Conservation (phyloP, 2,888 invertebrate species). For the Amphipyra tragopoginis region DNA sequence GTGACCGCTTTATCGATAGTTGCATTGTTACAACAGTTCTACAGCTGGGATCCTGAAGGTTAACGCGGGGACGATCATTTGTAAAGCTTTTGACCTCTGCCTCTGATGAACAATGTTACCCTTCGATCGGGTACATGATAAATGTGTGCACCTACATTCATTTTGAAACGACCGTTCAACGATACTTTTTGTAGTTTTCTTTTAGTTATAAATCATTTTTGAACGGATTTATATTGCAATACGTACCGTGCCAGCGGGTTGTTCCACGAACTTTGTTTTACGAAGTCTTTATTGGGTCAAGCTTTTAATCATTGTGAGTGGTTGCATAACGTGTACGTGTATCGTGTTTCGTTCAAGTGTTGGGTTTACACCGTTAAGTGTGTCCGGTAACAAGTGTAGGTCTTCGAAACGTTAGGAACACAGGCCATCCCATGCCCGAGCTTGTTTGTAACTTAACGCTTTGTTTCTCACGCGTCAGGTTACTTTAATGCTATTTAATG, state of each 20-base stretch:
- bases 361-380: slow-evolving; percentile 66
- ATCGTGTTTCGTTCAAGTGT: slow-evolving; percentile 72
- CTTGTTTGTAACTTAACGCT: slow-evolving; percentile 70
- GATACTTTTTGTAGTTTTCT: slow-evolving; percentile 41
- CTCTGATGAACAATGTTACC: slow-evolving; percentile 67
- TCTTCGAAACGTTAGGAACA: slow-evolving; percentile 59
- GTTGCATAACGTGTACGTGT: slow-evolving; percentile 66
- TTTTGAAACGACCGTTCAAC: slow-evolving; percentile 39
- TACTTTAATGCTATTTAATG: slow-evolving; percentile 65
- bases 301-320: slow-evolving; percentile 67
- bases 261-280: slow-evolving; percentile 59
- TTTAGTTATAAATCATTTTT: slow-evolving; percentile 43
- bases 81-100: slow-evolving; percentile 72
- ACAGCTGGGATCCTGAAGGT: slow-evolving; percentile 64
- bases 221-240: slow-evolving; percentile 32
- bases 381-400: slow-evolving; percentile 66
- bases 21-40: slow-evolving; percentile 64
- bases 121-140: slow-evolving; percentile 60
- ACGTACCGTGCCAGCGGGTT: slow-evolving; percentile 33
- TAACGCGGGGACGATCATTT: slow-evolving; percentile 71
- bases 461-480: slow-evolving; percentile 73
- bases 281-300: slow-evolving; percentile 67
- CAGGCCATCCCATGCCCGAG: slow-evolving; percentile 59
- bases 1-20: slow-evolving; percentile 50
- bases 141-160: slow-evolving; percentile 57